Conservation (phyloP, 2,888 invertebrate genomes). For the Chymomyza amoena region DNA sequence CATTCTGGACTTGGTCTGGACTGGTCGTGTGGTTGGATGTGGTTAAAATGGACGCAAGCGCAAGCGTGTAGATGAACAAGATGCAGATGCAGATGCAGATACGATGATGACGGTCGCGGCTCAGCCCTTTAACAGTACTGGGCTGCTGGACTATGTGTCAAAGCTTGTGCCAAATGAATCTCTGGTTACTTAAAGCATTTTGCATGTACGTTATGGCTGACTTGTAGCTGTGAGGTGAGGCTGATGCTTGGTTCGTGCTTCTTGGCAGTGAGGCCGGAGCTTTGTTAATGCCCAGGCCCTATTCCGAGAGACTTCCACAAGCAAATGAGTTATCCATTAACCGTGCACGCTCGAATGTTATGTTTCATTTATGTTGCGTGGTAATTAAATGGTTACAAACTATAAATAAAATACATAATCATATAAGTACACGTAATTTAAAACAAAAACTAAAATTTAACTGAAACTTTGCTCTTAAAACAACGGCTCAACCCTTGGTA, state of each 20-base stretch:
- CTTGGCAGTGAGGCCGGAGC: conserved; percentile 38
- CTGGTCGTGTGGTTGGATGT: conserved; percentile 28
- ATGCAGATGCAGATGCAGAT: conserved; percentile 1
- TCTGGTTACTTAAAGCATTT: conserved; percentile 20
- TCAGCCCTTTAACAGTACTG: neutral
- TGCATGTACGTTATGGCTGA: neutral
- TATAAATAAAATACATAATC: conserved; percentile 47
- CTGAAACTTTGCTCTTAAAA: neutral
- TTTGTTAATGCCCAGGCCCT: conserved; percentile 40
- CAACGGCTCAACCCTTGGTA: too few relatives aligned
- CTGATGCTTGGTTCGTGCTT: conserved; percentile 11
- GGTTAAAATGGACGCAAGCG: conserved; percentile 38
- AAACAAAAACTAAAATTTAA: conserved; percentile 16
- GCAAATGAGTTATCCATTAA: conserved; percentile 63
- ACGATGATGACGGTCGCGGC: neutral
- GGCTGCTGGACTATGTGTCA: neutral
- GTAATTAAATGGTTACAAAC: conserved; percentile 50
- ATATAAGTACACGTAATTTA: conserved; percentile 23
- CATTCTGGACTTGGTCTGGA: conserved; percentile 45
- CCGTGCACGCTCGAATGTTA: conserved; percentile 38
- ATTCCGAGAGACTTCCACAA: conserved; percentile 58
- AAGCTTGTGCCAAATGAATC: neutral
- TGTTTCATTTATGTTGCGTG: conserved; percentile 35
- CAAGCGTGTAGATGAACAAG: conserved; percentile 24
- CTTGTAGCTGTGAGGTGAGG: neutral